Evolutionary conservation across 2,797 vertebrate genomes (phyloP).

Genomic region (Pogoniulus pusillus): DNA sequence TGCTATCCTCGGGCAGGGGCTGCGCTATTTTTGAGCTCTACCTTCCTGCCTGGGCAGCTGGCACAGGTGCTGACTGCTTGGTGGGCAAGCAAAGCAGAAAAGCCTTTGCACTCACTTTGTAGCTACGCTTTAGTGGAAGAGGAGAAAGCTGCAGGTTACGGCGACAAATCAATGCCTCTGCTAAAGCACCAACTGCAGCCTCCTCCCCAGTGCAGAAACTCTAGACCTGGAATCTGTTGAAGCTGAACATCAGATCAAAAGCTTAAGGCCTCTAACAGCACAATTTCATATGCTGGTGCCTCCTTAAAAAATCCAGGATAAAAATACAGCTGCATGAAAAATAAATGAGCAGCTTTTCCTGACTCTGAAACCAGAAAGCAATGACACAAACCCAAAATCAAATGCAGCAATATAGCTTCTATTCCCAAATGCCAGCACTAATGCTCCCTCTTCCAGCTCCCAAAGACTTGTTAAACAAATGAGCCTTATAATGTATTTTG

Average conservation of each 20-base stretch:
- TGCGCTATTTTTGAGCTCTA: not conserved
- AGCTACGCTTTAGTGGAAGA: not conserved
- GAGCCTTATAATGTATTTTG: conserved; percentile 20
- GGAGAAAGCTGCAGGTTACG: too few species aligned
- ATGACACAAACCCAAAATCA: conserved; percentile 31
- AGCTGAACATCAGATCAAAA: not conserved
- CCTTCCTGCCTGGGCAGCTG: accelerated
- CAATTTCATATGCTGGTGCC: not conserved
- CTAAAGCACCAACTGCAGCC: not conserved
- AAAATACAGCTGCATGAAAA: conserved; percentile 57
- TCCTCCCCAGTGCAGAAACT: not conserved
- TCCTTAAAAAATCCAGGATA: conserved; percentile 29
- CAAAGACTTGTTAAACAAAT: conserved; percentile 41
- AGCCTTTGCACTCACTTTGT: not conserved
- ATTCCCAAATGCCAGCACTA: conserved; percentile 5
- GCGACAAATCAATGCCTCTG: too few species aligned
- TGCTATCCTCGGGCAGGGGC: accelerated
- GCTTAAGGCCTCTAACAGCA: not conserved
- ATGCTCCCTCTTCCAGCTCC: not conserved
- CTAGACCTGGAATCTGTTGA: not conserved
- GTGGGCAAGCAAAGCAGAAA: not conserved
- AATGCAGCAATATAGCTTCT: not conserved
- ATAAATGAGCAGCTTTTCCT: conserved; percentile 58
- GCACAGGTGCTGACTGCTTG: not conserved
- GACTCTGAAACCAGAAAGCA: conserved; percentile 55